phyloP scores from a whole-genome alignment of 2,888 invertebrate genomes.

The Entomobrya proxima region DNA sequence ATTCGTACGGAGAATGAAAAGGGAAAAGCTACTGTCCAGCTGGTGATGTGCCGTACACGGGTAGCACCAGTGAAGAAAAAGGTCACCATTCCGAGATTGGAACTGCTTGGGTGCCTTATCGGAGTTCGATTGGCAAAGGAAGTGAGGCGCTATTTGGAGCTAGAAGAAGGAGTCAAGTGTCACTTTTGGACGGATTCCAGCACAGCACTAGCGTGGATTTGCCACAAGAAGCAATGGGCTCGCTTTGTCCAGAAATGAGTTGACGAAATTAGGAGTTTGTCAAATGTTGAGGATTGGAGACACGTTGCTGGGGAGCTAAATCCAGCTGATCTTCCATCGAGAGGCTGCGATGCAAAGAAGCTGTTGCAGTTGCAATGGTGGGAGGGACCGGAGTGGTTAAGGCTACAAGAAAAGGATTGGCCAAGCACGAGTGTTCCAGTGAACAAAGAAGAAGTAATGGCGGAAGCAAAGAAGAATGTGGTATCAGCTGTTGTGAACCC shows the following conservation, averaged over 20 bases:
- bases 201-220: conserved; percentile 66
- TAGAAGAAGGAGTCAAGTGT: neutral
- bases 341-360: neutral
- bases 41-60: neutral
- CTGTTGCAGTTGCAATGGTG: conserved; percentile 11
- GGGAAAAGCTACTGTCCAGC: neutral
- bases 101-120: conserved; percentile 1
- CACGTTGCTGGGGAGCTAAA: conserved; percentile 33
- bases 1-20: neutral
- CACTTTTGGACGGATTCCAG: conserved; percentile 59
- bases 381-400: conserved; percentile 47
- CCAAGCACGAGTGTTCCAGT: neutral
- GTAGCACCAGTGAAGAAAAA: neutral
- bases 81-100: conserved; percentile 16
- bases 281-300: neutral
- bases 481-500: neutral
- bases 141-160: neutral
- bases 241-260: conserved; percentile 63
- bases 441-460: neutral
- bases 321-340: conserved; percentile 49
- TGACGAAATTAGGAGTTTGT: conserved; percentile 22
- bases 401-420: neutral
- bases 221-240: conserved; percentile 56
- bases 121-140: neutral
- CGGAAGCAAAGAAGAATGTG: neutral